Percentiles rank a stretch among this genome's conserved stretches.
Conservation (phyloP, 1,140 invertebrate genomes). For the Olivierus martensii region DNA sequence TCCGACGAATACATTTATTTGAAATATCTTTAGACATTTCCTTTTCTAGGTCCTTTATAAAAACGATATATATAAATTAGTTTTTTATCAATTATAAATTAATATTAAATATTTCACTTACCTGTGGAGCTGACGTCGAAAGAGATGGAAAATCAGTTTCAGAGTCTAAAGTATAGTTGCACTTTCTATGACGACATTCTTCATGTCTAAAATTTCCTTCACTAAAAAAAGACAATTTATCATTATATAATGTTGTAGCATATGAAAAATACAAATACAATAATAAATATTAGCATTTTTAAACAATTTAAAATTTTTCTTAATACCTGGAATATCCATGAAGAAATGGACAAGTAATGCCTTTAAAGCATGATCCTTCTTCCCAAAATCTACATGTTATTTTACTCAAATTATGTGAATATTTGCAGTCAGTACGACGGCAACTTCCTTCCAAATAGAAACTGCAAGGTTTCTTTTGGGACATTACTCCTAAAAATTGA, state of each 20-base stretch:
- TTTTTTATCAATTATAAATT: too few species aligned
- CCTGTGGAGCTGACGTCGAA: neutral
- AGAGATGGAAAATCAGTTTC: slow-evolving; percentile 19
- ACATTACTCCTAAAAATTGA: neutral
- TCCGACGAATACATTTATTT: too few species aligned
- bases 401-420: slow-evolving; percentile 37
- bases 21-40: too few species aligned
- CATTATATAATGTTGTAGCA: neutral
- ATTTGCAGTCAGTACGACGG: slow-evolving; percentile 36
- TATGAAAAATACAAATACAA: neutral
- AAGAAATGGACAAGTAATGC: slow-evolving; percentile 36
- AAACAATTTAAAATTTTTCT: neutral
- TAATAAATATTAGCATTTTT: too few species aligned
- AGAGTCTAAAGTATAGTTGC: slow-evolving; percentile 14
- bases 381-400: slow-evolving; percentile 40
- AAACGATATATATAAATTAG: too few species aligned
- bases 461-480: slow-evolving; percentile 28
- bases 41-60: too few species aligned
- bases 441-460: slow-evolving; percentile 40
- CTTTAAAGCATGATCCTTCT: slow-evolving; percentile 33
- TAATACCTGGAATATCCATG: slow-evolving; percentile 30
- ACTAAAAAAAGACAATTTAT: neutral
- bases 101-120: too few species aligned
- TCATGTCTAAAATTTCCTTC: neutral
- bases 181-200: neutral